These are phyloP conservation scores for Pocillopora verrucosa DNA, from an alignment of 64 coral and sea anemone species.

Conservation along the genomic window DNA sequence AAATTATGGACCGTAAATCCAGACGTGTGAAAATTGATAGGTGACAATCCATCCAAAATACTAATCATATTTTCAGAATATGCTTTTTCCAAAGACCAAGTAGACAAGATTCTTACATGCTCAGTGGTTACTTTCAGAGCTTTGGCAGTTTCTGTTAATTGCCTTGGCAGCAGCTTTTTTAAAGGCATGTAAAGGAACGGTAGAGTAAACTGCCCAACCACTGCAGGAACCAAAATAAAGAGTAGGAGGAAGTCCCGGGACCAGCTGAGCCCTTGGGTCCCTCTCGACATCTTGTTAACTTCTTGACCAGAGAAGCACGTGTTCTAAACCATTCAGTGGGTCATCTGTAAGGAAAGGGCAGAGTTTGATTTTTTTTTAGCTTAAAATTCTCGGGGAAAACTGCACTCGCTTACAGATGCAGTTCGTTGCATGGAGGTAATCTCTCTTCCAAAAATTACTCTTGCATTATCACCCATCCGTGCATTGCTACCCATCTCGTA, in stretches of 20 bases:
- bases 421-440: no score
- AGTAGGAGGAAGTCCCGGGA: background rate
- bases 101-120: background rate
- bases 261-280: background rate
- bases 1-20: background rate
- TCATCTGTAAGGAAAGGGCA: no score
- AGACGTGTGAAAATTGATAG: fast-evolving
- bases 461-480: no score
- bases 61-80: background rate
- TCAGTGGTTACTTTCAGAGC: background rate
- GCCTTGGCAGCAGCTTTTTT: fast-evolving
- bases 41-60: background rate
- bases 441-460: no score
- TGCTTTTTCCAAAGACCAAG: background rate
- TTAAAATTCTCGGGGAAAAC: no score
- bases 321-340: background rate
- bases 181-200: constrained; percentile 24
- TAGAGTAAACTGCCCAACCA: background rate
- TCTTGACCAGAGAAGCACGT: background rate
- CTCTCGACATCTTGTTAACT: background rate
- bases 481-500: no score
- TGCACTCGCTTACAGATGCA: no score
- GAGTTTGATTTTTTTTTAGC: no score
- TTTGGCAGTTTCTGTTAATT: fast-evolving
- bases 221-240: background rate